These are phyloP conservation scores for Typhlichthys eigenmanni DNA, from an alignment of 2,797 vertebrate species.

Conservation along the genomic window DNA sequence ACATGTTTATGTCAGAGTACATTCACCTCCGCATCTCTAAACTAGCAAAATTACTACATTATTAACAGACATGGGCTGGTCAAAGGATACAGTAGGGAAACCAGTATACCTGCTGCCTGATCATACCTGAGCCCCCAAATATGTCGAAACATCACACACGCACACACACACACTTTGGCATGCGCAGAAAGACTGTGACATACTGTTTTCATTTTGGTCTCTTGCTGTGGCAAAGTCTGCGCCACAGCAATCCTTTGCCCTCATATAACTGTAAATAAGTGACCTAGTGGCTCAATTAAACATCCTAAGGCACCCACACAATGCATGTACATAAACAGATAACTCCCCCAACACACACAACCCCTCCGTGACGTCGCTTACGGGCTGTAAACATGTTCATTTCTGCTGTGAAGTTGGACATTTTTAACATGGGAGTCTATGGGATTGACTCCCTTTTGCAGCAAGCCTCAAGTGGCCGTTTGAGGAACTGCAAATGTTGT, in stretches of 20 bases:
- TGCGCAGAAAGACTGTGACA: conserved; percentile 3
- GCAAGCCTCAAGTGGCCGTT: too few relatives aligned
- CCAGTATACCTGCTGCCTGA: not conserved
- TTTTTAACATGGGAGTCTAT: too few relatives aligned
- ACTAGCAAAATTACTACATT: too few relatives aligned
- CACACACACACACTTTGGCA: not conserved
- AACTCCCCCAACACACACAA: not conserved
- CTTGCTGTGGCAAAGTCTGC: not conserved
- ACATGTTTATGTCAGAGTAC: not conserved
- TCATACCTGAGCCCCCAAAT: not conserved
- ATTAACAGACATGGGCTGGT: too few relatives aligned
- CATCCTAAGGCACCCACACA: too few relatives aligned
- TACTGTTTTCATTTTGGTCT: not conserved
- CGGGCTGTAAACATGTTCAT: too few relatives aligned
- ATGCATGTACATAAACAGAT: not conserved
- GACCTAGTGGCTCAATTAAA: conserved; percentile 42
- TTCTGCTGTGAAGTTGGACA: too few relatives aligned
- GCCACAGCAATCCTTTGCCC: conserved; percentile 5
- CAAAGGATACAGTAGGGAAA: too few relatives aligned
- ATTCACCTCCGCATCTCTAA: not conserved
- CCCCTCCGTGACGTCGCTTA: too few relatives aligned
- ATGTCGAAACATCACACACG: not conserved
- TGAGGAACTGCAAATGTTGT: too few relatives aligned
- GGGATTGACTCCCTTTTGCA: too few relatives aligned
- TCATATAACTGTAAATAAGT: conserved; percentile 27